Evolutionary conservation across 64 coral and sea anemone genomes (phyloP).

Genomic region (Montipora efflorescens): DNA sequence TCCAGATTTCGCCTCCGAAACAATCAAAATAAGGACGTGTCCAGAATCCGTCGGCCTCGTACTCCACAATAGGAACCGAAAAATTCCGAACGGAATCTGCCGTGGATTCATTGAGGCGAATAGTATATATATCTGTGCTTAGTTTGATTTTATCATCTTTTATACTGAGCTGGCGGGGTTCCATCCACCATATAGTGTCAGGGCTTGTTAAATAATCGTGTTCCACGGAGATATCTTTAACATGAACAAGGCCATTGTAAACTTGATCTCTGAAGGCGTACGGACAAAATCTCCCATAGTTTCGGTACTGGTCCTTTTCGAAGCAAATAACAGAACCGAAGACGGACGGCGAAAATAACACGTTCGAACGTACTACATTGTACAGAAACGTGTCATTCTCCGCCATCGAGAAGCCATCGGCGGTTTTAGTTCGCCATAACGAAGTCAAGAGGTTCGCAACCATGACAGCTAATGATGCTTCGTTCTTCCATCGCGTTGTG

Average conservation of each 20-base stretch:
- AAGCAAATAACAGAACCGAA: conserved; percentile 76
- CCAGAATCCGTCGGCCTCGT: conserved; percentile 42
- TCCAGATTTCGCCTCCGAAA: conserved; percentile 73
- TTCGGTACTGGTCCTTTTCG: conserved; percentile 51
- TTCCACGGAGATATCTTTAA: conserved; percentile 64
- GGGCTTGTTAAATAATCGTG: conserved; percentile 58
- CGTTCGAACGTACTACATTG: conserved; percentile 68
- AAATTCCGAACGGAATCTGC: not conserved
- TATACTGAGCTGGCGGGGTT: not conserved
- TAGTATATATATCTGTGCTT: conserved; percentile 41
- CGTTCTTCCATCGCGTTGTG: conserved; percentile 54
- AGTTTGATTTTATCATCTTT: not conserved
- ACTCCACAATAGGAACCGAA: conserved; percentile 27
- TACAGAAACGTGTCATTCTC: conserved; percentile 71
- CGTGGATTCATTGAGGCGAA: conserved; percentile 38
- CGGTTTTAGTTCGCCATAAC: conserved; percentile 46
- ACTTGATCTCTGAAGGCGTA: conserved; percentile 59
- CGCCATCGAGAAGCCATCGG: conserved; percentile 41
- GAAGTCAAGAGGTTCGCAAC: conserved; percentile 70
- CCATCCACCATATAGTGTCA: conserved; percentile 74
- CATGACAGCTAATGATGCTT: conserved; percentile 48
- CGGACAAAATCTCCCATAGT: conserved; percentile 66
- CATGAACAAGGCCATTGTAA: conserved; percentile 31
- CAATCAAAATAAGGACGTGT: conserved; percentile 79
- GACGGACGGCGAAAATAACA: conserved; percentile 63